Evolutionary conservation across 2,797 vertebrate genomes (phyloP).

Genomic region (Pelobates cultripes): DNA sequence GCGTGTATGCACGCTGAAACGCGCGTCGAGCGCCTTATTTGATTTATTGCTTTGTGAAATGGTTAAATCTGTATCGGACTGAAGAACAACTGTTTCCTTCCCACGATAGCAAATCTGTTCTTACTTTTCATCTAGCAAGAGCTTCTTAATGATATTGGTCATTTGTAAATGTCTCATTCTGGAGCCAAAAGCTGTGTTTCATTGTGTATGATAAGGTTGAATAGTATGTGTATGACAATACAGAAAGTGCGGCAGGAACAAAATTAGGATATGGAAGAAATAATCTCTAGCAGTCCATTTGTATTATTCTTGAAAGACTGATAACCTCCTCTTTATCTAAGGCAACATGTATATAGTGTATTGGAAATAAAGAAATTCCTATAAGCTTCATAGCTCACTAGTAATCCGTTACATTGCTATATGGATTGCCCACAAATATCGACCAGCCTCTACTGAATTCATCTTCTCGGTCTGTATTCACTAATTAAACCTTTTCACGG

Average conservation of each 20-base stretch:
- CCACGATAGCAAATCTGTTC: too few species aligned
- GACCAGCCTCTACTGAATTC: conserved; percentile 23
- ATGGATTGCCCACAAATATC: conserved; percentile 21
- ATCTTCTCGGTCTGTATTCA: conserved; percentile 2
- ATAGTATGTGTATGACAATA: background rate
- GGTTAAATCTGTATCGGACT: too few species aligned
- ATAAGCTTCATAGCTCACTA: conserved; percentile 1
- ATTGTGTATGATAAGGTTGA: background rate
- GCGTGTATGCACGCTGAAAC: too few species aligned
- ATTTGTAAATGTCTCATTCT: background rate
- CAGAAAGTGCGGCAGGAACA: conserved; percentile 1
- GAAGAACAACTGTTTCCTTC: too few species aligned
- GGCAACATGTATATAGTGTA: conserved; percentile 9
- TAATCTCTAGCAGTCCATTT: background rate
- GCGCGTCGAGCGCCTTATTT: too few species aligned
- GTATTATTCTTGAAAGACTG: conserved; percentile 21
- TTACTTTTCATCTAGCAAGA: background rate
- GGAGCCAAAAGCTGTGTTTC: background rate
- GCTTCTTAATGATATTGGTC: background rate
- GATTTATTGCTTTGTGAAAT: too few species aligned
- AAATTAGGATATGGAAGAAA: conserved; percentile 7
- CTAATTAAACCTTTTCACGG: background rate
- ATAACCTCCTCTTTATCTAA: conserved; percentile 31
- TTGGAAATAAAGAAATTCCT: conserved; percentile 18
- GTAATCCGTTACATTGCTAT: conserved; percentile 32